These are phyloP conservation scores for Apostichopus japonicus DNA, from an alignment of 35 echinoderm and acorn worm genomes.

Conservation along the genomic window DNA sequence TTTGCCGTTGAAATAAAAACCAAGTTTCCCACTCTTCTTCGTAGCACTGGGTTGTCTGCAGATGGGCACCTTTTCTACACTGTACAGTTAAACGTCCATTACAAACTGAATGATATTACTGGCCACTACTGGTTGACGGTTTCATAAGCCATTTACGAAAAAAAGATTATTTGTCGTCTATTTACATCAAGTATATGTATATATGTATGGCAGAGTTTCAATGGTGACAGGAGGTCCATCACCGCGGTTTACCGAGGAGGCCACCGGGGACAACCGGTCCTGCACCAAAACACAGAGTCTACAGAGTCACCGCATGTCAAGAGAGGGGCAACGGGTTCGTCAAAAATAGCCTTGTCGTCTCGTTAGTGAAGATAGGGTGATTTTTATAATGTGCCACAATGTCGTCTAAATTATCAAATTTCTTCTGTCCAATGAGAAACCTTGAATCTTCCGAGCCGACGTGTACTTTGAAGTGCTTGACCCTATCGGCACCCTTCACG, in stretches of 20 bases:
- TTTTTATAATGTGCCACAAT: conserved; percentile 93
- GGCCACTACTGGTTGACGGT: background rate
- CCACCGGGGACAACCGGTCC: background rate
- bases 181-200: background rate
- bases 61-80: background rate
- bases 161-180: conserved; percentile 5
- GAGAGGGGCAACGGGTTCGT: conserved; percentile 41
- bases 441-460: conserved; percentile 53
- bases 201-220: background rate
- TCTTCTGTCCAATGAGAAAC: conserved; percentile 82
- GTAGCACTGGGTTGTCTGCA: background rate
- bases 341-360: conserved; percentile 81
- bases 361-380: conserved; percentile 90
- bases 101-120: background rate
- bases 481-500: conserved; percentile 81
- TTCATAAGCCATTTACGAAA: background rate
- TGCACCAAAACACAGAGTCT: background rate
- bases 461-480: conserved; percentile 98
- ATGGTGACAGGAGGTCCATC: background rate
- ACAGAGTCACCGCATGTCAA: conserved; percentile 9
- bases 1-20: background rate
- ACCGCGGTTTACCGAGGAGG: background rate
- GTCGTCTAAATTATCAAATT: conserved; percentile 92
- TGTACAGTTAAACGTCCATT: background rate
- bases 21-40: background rate